Base-by-base conservation (phyloP, 1,140 invertebrate species). In the Neelides sp. region DNA sequence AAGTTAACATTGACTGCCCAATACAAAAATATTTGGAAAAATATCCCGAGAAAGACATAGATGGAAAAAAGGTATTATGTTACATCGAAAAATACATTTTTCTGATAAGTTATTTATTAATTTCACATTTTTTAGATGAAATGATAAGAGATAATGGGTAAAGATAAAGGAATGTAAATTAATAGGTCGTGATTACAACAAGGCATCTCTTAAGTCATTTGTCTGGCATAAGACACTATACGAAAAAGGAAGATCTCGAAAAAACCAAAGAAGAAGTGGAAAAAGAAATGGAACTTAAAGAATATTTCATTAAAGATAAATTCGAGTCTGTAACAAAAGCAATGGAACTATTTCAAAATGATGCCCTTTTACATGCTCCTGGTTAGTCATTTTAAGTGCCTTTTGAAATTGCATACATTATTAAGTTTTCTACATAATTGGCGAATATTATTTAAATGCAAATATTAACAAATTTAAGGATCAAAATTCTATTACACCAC, bases 321-420 rank as follows among this genome's bases (percentile, higher is more conserved):
- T 79, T 67, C 63, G 40, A 61, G 3, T 64, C 58, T 45, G 64
- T 76, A 3, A 59, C 63, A 23, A 70, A 76, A 4, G 62, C 76
- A 8, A 52, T 81, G 36, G 54, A 69, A 30, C 54, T 80, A 3
- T 81, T 80, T 61, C 68, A 75, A 63, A 63, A 80, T 65, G 78
- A 80, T 64, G 70, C 72, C 15, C 62, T 80, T 2, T 49, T 74
- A 13, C 64, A 63, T 57, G 66, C 73, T 59, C 78, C 78, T 64
- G 78, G 78, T 76, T 62, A 55, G 13, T 48, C 47, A 17, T 41
- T 53, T 53, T 3, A 51, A 70, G 69, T 67, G 4, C 64, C 59
- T 5, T 66, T 7, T 19, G 32, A 39, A 19, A 15, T 27, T 48
- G 2, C 12, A 12, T 19, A 54, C 30, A 17, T 32, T 28, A 22